These are phyloP conservation scores for Hippoglossus stenolepis DNA, from an alignment of 2,113 vertebrate genomes.

Conservation along the genomic window DNA sequence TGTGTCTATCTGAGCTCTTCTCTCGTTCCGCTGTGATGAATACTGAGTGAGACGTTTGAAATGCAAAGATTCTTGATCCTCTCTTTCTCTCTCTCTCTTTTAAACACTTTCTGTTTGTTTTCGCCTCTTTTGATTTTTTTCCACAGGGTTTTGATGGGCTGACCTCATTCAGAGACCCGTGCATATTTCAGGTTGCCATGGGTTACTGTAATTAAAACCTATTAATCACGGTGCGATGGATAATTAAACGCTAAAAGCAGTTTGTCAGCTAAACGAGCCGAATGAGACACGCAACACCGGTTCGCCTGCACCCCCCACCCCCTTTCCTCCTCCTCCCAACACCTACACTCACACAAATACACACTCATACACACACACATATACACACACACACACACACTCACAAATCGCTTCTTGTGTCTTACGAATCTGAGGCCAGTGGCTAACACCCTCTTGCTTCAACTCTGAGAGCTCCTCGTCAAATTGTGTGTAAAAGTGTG, in stretches of 20 bases:
- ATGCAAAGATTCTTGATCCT: conserved; percentile 6
- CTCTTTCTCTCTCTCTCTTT: neutral
- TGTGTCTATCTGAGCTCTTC: neutral
- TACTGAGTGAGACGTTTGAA: neutral
- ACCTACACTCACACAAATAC: neutral
- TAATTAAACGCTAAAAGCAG: conserved; percentile 79
- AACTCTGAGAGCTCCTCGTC: conserved; percentile 31
- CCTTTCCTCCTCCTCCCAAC: neutral
- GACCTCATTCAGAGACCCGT: conserved; percentile 60
- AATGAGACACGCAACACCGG: conserved; percentile 63
- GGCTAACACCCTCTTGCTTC: conserved; percentile 13
- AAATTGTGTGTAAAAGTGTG: conserved; percentile 24
- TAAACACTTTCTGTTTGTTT: conserved; percentile 29
- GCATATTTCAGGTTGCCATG: conserved; percentile 64
- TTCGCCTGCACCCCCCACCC: conserved; percentile 29
- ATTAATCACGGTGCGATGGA: conserved; percentile 75
- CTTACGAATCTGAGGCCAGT: neutral
- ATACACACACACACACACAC: conserved; percentile 15
- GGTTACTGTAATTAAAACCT: conserved; percentile 80
- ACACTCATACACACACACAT: conserved; percentile 12
- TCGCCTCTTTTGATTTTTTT: conserved; percentile 33
- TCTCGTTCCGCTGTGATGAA: neutral
- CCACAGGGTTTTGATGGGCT: conserved; percentile 35
- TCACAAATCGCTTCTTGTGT: conserved; percentile 24
- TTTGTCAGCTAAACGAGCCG: conserved; percentile 74